Base-by-base conservation (phyloP, 2,888 invertebrate species). In the Cheilosia vernalis region DNA sequence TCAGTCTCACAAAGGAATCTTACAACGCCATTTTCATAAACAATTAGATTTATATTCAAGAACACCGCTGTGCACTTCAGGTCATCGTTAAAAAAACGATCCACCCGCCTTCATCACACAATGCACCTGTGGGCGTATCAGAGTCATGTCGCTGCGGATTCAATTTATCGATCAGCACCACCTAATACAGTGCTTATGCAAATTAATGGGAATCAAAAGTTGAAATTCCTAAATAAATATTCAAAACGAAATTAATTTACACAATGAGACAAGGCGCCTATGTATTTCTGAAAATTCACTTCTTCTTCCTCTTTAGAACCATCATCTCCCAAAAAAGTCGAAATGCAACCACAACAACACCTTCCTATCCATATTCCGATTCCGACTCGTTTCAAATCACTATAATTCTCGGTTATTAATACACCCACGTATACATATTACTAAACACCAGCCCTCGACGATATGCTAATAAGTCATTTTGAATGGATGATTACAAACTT, bases 391-490 rank as follows among this genome's bases (percentile, higher is more conserved):
- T 61, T 30, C 30, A 61, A 61, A 61, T 33, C 30, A 1, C 51
- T 30, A 30, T 30, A 53, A 27, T 27, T 15, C 53, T 13, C 15
- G 51, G 27, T 40, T 51, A 61, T 51, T 60, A 40, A 49, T 42
- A 69, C 81, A 53, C 81, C 81, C 70, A 82, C 82, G 44, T 70
- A 9, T 9, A 2, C 9, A 27, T 21, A 2, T 27, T 27, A 7
- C 6, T 58, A 37, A 51, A 64, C 56, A 47, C 33, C 47, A 47
- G 47, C 42, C 64, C 40, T 55, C 37, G 40, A 61, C 44, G 27
- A 66, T 82, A 82, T 76, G 70, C 40, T 70, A 82, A 77, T 82
- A 72, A 77, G 76, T 66, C 70, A 66, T 69, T 82, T 76, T 15
- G 30, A 72, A 66, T 47, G 70, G 60, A 70, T 47, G 76, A 82